Conservation (phyloP, 2,113 vertebrate species). For the Hydrolagus affinis region DNA sequence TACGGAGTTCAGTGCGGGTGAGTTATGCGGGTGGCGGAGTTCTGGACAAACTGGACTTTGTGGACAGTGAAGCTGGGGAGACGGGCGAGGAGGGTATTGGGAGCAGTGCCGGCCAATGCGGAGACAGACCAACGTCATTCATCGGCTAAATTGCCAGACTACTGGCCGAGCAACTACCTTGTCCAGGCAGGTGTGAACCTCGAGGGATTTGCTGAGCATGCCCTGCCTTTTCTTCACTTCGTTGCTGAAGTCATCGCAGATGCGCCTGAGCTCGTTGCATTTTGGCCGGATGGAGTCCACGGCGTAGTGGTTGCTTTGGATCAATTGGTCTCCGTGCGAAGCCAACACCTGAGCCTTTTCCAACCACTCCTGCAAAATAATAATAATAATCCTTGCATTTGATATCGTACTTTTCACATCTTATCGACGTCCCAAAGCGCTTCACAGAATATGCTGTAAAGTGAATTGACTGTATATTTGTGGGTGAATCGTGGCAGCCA, state of each 20-base stretch:
- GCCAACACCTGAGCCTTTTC: conserved; percentile 82
- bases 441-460: too few relatives aligned
- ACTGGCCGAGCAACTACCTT: conserved; percentile 55
- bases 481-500: conserved; percentile 19
- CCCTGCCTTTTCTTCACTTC: conserved; percentile 78
- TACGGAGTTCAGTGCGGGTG: too few relatives aligned
- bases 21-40: too few relatives aligned
- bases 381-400: too few relatives aligned
- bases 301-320: conserved; percentile 86
- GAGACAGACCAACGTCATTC: too few relatives aligned
- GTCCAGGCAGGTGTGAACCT: conserved; percentile 74
- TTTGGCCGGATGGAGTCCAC: conserved; percentile 83
- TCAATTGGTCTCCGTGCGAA: conserved; percentile 78
- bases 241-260: conserved; percentile 85
- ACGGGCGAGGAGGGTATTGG: too few relatives aligned
- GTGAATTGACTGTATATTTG: too few relatives aligned
- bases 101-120: too few relatives aligned
- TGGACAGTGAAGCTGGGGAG: too few relatives aligned
- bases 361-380: conserved; percentile 63
- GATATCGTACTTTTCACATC: too few relatives aligned
- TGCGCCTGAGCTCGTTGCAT: conserved; percentile 77
- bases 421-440: too few relatives aligned
- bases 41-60: too few relatives aligned
- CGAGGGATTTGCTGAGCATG: conserved; percentile 73
- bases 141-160: neutral